Evolutionary conservation across 2,888 invertebrate genomes (phyloP), one percentile per base, ranked within the genome.

Genomic region (Andrena hattorfiana): DNA sequence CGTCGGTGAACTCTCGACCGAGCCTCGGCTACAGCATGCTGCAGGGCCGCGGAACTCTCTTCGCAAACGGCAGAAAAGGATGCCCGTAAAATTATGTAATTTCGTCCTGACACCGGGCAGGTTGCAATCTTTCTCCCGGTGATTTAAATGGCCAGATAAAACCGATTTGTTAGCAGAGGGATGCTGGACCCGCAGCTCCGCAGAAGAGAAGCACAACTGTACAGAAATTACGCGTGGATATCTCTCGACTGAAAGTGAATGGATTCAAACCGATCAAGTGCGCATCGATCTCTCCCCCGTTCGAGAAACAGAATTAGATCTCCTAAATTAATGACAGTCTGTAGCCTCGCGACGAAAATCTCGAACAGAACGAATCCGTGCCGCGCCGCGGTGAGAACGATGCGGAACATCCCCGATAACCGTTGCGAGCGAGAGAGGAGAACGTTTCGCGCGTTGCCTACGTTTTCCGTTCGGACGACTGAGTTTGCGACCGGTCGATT

Each of bases 1-100:
- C 60, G 51, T 1, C 13, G 60, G 56, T n/a, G 83, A 85, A 84
- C 82, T 85, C 87, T 89, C 89, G 87, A 85, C 69, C 80, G 87
- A 81, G 81, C 77, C 85, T 85, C 84, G 85, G 84, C 84, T 86
- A 78, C 76, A 42, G 26, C 10, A 26, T 23, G 26, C 5, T 5
- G 4, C 30, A 20, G 67, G 66, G 60, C 62, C 60, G 63, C 23
- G 35, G 23, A 66, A n/a, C 23, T 5, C 42, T 16, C 16, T 1
- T 42, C 35, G 51, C 6, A 10, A 56, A 23, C 23, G 30, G n/a
- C 48, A 54, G 49, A 30, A 56, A 77, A 72, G 64, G 77, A 72
- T 68, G 56, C 70, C 23, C 51, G 26, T 51, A 59, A 70, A 71
- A 77, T 77, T 66, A 80, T 67, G 66, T 80, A 80, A 77, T 77